Evolutionary conservation across 2,113 vertebrate species (phyloP).

Genomic region (Psilopogon haemacephalus): DNA sequence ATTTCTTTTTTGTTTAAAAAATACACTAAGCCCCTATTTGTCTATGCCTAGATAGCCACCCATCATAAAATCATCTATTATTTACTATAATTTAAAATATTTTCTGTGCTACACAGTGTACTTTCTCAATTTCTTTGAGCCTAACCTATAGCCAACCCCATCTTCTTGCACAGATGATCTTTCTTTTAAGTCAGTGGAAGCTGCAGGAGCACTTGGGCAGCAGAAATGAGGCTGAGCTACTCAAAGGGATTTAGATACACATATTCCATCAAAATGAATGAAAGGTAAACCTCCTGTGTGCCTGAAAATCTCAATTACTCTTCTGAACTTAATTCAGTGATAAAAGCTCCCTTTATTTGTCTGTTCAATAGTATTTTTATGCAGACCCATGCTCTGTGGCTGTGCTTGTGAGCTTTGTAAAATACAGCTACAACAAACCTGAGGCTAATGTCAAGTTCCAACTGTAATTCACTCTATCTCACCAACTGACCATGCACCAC

Average conservation of each 20-base stretch:
- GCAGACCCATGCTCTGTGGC: background rate
- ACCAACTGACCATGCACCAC: background rate
- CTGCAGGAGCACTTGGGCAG: background rate
- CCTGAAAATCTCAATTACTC: slow-evolving; percentile 36
- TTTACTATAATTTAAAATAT: slow-evolving; percentile 39
- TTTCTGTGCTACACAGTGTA: background rate
- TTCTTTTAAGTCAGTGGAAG: slow-evolving; percentile 37
- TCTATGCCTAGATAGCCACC: background rate
- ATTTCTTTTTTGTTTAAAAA: background rate
- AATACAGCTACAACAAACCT: background rate
- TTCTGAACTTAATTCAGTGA: slow-evolving; percentile 27
- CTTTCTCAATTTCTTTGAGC: slow-evolving; percentile 15
- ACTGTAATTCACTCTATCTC: background rate
- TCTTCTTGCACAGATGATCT: slow-evolving; percentile 5
- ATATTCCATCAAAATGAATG: slow-evolving; percentile 16
- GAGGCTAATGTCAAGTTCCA: background rate
- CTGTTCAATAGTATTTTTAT: background rate
- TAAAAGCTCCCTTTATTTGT: slow-evolving; percentile 11
- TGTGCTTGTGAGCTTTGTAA: background rate
- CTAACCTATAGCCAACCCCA: slow-evolving; percentile 9
- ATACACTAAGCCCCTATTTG: background rate
- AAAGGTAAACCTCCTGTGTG: background rate
- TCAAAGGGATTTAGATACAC: slow-evolving; percentile 32
- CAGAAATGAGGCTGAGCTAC: slow-evolving; percentile 17
- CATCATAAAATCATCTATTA: slow-evolving; percentile 29